Percentiles rank a stretch among this genome's conserved stretches.
These are phyloP conservation scores for Atlantisia rogersi DNA, from an alignment of 2,113 vertebrate genomes.

Conservation along the genomic window DNA sequence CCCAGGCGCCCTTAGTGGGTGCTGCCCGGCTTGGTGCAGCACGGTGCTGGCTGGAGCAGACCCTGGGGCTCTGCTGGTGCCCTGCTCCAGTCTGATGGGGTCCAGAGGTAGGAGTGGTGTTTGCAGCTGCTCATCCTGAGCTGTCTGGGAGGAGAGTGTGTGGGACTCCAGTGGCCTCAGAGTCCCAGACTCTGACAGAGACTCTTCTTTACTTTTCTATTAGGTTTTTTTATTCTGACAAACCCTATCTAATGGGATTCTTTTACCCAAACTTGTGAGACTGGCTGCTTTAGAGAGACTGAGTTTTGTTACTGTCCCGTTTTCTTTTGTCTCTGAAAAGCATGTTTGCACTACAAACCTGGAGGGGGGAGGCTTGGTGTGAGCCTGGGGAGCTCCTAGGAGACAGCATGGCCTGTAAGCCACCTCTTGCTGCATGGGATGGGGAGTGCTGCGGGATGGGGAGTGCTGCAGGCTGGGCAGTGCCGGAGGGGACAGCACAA, in stretches of 20 bases:
- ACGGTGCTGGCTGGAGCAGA: too few species aligned
- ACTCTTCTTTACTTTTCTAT: neutral
- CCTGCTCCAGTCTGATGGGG: neutral
- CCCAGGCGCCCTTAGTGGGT: accelerated
- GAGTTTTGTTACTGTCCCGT: neutral
- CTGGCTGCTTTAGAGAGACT: neutral
- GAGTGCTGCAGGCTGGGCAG: neutral
- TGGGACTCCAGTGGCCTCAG: neutral
- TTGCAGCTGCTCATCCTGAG: neutral
- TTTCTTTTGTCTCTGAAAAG: neutral
- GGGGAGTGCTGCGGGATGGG: neutral
- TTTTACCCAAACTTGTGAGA: neutral
- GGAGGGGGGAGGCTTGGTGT: neutral
- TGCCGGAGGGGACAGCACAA: neutral
- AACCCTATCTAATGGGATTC: neutral
- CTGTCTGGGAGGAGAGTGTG: neutral
- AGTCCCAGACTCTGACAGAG: neutral
- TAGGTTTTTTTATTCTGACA: neutral
- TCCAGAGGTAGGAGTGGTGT: neutral
- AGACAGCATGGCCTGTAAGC: neutral
- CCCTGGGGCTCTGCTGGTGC: accelerated
- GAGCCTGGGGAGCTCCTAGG: constrained; percentile 28
- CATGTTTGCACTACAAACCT: neutral
- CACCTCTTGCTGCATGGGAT: neutral
- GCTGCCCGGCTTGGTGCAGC: neutral